These are phyloP conservation scores for Trisateles emortualis DNA, from an alignment of 2,888 invertebrate genomes.

Conservation along the genomic window DNA sequence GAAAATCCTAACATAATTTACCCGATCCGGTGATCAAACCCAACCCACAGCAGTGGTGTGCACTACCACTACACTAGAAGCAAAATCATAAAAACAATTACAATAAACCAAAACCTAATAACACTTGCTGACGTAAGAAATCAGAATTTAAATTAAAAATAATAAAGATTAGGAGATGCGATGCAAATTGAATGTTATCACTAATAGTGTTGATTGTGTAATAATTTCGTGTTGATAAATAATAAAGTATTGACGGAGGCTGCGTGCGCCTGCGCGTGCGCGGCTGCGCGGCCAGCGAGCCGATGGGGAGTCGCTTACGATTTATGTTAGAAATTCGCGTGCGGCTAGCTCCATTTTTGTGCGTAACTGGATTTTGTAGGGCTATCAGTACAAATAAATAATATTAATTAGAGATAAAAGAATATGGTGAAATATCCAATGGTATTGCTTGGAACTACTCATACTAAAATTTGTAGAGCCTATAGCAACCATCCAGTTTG, in stretches of 20 bases:
- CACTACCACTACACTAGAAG: no score
- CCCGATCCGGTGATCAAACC: no score
- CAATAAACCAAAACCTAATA: conserved; percentile 10
- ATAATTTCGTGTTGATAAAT: conserved; percentile 68
- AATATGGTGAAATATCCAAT: no score
- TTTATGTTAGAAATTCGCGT: conserved; percentile 70
- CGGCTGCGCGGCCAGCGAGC: conserved; percentile 18
- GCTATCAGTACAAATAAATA: conserved; percentile 33
- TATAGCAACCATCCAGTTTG: no score
- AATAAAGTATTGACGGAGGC: conserved; percentile 60
- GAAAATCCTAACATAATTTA: no score
- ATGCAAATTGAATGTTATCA: conserved; percentile 55
- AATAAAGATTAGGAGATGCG: conserved; percentile 39
- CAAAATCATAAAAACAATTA: conserved; percentile 6
- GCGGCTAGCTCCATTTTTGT: conserved; percentile 67
- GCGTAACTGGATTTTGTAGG: conserved; percentile 60
- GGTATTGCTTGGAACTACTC: no score
- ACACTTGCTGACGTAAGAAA: not conserved
- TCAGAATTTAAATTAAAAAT: conserved; percentile 29
- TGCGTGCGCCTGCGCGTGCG: conserved; percentile 68
- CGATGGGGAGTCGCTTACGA: conserved; percentile 59
- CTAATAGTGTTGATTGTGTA: conserved; percentile 56
- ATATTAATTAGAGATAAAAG: no score
- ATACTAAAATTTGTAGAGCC: no score
- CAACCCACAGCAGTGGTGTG: no score